These are phyloP conservation scores for Chlorops oryzae DNA, from an alignment of 1,140 invertebrate genomes.

Conservation along the genomic window DNA sequence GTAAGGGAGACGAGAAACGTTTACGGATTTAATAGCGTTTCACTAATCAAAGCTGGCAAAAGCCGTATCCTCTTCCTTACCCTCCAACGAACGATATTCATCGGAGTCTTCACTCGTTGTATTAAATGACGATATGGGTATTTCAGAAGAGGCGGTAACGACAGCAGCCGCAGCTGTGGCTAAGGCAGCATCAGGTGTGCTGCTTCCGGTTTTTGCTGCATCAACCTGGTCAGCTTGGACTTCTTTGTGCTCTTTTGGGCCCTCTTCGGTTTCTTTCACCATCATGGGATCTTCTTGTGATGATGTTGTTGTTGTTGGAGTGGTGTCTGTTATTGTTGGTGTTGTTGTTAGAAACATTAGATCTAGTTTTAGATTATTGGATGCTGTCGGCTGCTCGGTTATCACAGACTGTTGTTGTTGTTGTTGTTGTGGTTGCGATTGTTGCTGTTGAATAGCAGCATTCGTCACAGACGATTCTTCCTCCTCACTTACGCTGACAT, in stretches of 20 bases:
- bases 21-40: constrained; percentile 2
- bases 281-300: no score
- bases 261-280: no score
- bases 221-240: constrained; percentile 5
- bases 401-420: constrained; percentile 45
- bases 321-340: constrained; percentile 27
- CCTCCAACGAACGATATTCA: constrained; percentile 45
- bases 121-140: constrained; percentile 21
- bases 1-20: no score
- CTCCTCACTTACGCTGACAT: constrained; percentile 41
- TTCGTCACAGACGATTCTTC: constrained; percentile 12
- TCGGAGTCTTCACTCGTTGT: constrained; percentile 42
- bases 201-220: constrained; percentile 1
- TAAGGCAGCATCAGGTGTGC: not conserved
- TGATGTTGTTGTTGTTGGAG: constrained; percentile 24
- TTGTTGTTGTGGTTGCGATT: constrained; percentile 14
- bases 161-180: not conserved
- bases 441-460: constrained; percentile 6
- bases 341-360: constrained; percentile 43
- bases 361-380: constrained; percentile 37
- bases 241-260: no score
- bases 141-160: constrained; percentile 4
- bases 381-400: constrained; percentile 46
- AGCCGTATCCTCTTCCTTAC: constrained; percentile 36
- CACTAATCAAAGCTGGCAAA: constrained; percentile 42